A percentile compares a stretch with the other conserved stretches of the same genome.
phyloP scores from a whole-genome alignment of 2,113 vertebrate species.

The Telmatochromis brichardi region DNA sequence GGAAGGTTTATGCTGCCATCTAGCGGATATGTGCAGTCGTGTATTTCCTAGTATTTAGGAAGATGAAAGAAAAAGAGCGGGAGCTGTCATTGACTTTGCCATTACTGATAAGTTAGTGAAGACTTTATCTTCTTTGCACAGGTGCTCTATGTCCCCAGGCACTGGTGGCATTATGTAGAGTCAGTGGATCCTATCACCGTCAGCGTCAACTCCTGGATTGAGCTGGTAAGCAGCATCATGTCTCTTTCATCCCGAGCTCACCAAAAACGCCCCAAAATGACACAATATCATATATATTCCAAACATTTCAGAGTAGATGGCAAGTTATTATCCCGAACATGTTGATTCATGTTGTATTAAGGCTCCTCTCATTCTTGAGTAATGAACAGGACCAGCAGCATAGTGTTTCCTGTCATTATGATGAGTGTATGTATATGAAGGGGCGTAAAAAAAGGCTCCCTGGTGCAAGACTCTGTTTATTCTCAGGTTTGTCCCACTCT shows the following conservation, averaged over 20 bases:
- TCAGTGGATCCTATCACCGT: conserved; percentile 86
- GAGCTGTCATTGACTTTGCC: neutral
- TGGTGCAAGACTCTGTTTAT: neutral
- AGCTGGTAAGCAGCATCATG: conserved; percentile 73
- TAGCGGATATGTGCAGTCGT: conserved; percentile 1
- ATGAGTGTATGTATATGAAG: conserved; percentile 4
- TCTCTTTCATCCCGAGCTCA: neutral
- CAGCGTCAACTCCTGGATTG: conserved; percentile 95
- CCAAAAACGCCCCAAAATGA: neutral
- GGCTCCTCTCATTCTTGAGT: conserved; percentile 1
- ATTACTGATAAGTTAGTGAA: neutral
- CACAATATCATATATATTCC: neutral
- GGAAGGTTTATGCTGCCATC: conserved; percentile 40
- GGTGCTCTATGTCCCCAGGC: conserved; percentile 91
- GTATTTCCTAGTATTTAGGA: neutral
- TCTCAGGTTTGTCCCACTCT: neutral
- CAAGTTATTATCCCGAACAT: neutral
- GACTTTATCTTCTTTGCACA: conserved; percentile 39
- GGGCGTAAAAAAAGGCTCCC: neutral
- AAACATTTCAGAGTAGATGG: neutral
- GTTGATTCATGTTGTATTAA: neutral
- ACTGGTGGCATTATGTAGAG: conserved; percentile 98
- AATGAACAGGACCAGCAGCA: neutral
- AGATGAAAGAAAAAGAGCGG: neutral
- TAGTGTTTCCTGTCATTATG: conserved; percentile 23